These are phyloP conservation scores for Spea multiplicata DNA, from an alignment of 2,113 vertebrate genomes.

Conservation along the genomic window DNA sequence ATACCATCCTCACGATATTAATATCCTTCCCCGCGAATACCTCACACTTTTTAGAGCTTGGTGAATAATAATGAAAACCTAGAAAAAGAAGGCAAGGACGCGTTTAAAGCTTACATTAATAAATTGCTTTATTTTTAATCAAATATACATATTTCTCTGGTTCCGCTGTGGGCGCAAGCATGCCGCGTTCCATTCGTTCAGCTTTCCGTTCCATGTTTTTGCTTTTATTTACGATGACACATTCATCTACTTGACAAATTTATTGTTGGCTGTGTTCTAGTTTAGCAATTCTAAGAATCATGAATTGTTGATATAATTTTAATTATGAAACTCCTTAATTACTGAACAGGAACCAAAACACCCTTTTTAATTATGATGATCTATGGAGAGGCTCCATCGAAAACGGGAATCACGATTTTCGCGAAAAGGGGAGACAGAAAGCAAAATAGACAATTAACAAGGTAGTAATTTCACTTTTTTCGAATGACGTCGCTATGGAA, in stretches of 20 bases:
- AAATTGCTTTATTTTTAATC: no score
- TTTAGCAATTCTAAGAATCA: not conserved
- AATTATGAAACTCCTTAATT: slow-evolving; percentile 35
- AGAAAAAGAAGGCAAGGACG: no score
- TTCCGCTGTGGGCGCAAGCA: no score
- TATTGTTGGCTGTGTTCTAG: slow-evolving; percentile 5
- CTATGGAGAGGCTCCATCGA: slow-evolving; percentile 24
- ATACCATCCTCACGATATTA: no score
- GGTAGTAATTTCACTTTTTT: slow-evolving; percentile 27
- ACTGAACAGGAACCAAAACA: slow-evolving; percentile 30
- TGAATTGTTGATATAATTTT: slow-evolving; percentile 24
- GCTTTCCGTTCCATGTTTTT: not conserved
- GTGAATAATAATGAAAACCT: no score
- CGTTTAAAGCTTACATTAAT: no score
- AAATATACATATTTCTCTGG: no score
- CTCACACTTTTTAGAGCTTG: no score
- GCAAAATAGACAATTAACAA: slow-evolving; percentile 34
- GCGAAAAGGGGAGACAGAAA: not conserved
- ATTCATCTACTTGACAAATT: slow-evolving; percentile 3
- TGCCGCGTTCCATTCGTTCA: not conserved
- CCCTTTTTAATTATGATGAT: slow-evolving; percentile 26
- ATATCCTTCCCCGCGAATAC: no score
- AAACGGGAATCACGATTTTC: slow-evolving; percentile 19
- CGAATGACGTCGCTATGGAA: slow-evolving; percentile 20
- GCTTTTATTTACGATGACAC: slow-evolving; percentile 8